Base-by-base conservation (phyloP, 1,140 invertebrate genomes). In the Sycophaga agraensis region DNA sequence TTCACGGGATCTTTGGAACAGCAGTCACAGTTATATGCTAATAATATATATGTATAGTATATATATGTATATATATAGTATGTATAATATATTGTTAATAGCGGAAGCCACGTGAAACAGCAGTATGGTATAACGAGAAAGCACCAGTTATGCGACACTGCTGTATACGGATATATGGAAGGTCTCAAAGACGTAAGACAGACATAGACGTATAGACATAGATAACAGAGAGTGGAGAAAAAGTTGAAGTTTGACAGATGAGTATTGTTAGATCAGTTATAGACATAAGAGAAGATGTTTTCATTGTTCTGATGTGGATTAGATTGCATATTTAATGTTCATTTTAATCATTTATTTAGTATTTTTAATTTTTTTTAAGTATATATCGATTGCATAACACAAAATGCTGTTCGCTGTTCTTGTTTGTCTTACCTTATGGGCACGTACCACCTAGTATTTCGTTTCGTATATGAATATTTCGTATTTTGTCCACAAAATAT, bases 401-500 rank as follows among this genome's bases (percentile, higher is more conserved):
- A n/a, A n/a, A n/a, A 16, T 17, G 35, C 45, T 28, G 31, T 50
- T 49, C 21, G 14, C 9, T 19, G 4, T 21, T 35, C 14, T 50
- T 31, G 28, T 28, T 31, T 54, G n/a, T 51, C 59, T 61, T 61
- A 61, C 51, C 51, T 61, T 34, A 17, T 54, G n/a, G n/a, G n/a
- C 12, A 14, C 7, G 14, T 22, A 28, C 14, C 43, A 61, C n/a
- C 21, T 4, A 28, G 42, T 40, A 35, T 21, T 16, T n/a, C n/a
- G n/a, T n/a, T n/a, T n/a, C n/a, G n/a, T n/a, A n/a, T n/a, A n/a
- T n/a, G n/a, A n/a, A n/a, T n/a, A n/a, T n/a, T n/a, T n/a, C n/a
- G n/a, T n/a, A n/a, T n/a, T n/a, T n/a, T n/a, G n/a, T n/a, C n/a
- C n/a, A n/a, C n/a, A n/a, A n/a, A n/a, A n/a, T n/a, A n/a, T n/a